Conservation (phyloP, 2,113 vertebrate species). For the Rhodinocichla rosea region DNA sequence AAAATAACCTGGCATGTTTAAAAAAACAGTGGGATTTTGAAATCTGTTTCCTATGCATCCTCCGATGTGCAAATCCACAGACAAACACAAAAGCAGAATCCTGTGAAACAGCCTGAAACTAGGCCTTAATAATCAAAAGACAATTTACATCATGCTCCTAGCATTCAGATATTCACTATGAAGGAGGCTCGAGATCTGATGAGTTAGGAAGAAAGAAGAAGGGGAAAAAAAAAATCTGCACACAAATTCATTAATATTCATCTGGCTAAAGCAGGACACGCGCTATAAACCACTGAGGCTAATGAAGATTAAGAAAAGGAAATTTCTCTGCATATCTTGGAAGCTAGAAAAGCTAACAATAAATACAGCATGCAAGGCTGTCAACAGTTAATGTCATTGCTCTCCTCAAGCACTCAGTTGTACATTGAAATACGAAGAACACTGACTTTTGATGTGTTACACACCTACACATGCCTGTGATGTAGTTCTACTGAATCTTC, state of each 20-base stretch:
- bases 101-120: slow-evolving; percentile 78
- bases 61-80: slow-evolving; percentile 75
- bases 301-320: slow-evolving; percentile 73
- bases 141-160: slow-evolving; percentile 81
- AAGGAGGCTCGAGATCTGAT: slow-evolving; percentile 71
- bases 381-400: slow-evolving; percentile 81
- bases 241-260: slow-evolving; percentile 79
- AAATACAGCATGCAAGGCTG: slow-evolving; percentile 84
- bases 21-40: slow-evolving; percentile 68
- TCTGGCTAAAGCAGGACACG: slow-evolving; percentile 75
- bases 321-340: slow-evolving; percentile 71
- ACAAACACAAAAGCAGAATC: slow-evolving; percentile 78
- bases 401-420: slow-evolving; percentile 78
- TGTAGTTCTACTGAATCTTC: slow-evolving; percentile 89
- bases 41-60: slow-evolving; percentile 72
- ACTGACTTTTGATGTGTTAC: slow-evolving; percentile 77
- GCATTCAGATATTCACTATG: slow-evolving; percentile 73
- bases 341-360: slow-evolving; percentile 78
- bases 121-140: slow-evolving; percentile 89
- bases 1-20: slow-evolving; percentile 70
- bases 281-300: slow-evolving; percentile 71
- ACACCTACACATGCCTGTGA: slow-evolving; percentile 89
- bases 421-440: slow-evolving; percentile 73
- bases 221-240: slow-evolving; percentile 49
- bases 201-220: slow-evolving; percentile 70